Percentiles rank a stretch among this genome's conserved stretches.
phyloP scores from a whole-genome alignment of 2,113 vertebrate species.

The Peromyscus leucopus region DNA sequence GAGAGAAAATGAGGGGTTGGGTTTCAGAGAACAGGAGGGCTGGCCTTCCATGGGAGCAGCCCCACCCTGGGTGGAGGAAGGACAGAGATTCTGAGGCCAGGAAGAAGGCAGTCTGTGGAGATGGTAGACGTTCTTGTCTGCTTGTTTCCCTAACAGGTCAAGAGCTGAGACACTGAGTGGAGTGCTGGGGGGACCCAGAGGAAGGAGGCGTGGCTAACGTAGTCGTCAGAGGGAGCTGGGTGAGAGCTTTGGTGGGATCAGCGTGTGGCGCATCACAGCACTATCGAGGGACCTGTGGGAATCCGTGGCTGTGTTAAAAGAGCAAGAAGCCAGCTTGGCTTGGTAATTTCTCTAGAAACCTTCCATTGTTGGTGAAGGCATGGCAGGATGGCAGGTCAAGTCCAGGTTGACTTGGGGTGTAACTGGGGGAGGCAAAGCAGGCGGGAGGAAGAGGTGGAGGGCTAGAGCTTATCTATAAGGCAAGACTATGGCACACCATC shows the following conservation, averaged over 20 bases:
- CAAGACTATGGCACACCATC: fast-evolving
- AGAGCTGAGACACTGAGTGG: background rate
- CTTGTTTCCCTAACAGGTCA: background rate
- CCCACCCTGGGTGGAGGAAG: background rate
- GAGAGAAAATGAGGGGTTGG: background rate
- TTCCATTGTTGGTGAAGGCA: background rate
- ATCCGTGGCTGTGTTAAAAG: background rate
- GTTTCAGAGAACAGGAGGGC: background rate
- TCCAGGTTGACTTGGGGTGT: background rate
- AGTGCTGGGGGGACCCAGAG: background rate
- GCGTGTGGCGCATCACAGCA: background rate
- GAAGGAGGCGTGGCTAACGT: background rate
- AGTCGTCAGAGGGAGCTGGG: background rate
- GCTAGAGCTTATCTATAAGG: background rate
- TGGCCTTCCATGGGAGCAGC: background rate
- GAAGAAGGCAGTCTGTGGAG: background rate
- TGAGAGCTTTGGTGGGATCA: background rate
- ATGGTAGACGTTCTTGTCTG: background rate
- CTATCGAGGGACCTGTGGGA: background rate
- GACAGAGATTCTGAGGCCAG: background rate
- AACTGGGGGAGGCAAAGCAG: background rate
- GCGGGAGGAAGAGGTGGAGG: background rate
- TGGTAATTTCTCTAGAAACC: background rate
- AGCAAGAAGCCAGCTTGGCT: background rate
- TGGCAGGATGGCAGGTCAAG: background rate